These are phyloP conservation scores for Adoxophyes honmai DNA, from an alignment of 1,140 invertebrate species.

Conservation along the genomic window DNA sequence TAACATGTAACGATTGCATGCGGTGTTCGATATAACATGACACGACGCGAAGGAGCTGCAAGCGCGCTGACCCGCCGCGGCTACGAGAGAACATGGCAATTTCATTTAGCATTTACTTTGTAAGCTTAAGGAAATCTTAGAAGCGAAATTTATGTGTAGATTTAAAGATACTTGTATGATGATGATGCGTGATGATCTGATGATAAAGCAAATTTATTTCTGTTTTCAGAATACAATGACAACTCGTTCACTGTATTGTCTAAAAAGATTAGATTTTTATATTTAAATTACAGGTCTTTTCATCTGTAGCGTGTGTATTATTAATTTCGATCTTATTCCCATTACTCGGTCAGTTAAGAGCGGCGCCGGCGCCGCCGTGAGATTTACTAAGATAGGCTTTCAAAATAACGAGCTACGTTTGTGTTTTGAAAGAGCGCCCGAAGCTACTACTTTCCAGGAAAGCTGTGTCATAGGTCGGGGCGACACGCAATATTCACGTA, in stretches of 20 bases:
- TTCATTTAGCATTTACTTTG: background rate
- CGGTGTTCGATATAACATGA: conserved; percentile 22
- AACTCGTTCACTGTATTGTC: too few species aligned
- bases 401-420: conserved; percentile 42
- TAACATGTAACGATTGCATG: conserved; percentile 7
- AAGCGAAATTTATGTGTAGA: too few species aligned
- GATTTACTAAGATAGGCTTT: conserved; percentile 37
- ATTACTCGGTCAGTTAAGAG: conserved; percentile 1
- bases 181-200: too few species aligned
- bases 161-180: too few species aligned
- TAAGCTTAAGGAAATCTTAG: too few species aligned
- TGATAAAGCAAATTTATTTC: too few species aligned
- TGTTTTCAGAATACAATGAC: too few species aligned
- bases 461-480: conserved; percentile 39
- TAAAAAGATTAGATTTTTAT: too few species aligned
- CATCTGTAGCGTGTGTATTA: background rate
- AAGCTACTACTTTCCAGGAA: conserved; percentile 42
- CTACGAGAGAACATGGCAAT: background rate
- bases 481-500: conserved; percentile 35
- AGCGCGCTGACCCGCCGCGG: background rate
- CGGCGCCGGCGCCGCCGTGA: background rate
- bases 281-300: too few species aligned
- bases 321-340: conserved; percentile 2
- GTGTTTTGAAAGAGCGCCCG: conserved; percentile 35
- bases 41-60: conserved; percentile 23